Evolutionary conservation across 2,113 vertebrate genomes (phyloP).

Genomic region (Scopus umbretta): DNA sequence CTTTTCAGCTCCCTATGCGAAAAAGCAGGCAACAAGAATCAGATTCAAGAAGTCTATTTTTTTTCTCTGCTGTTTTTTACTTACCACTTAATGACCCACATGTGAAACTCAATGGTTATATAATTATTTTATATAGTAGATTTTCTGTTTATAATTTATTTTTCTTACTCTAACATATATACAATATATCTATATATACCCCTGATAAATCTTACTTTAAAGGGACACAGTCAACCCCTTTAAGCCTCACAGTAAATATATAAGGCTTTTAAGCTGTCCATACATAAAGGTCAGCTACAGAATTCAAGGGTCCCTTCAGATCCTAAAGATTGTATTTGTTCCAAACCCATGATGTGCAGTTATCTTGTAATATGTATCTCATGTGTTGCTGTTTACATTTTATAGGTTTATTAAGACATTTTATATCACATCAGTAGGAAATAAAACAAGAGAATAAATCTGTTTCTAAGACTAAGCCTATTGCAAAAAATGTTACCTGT

Average conservation of each 20-base stretch:
- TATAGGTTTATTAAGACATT: slow-evolving; percentile 54
- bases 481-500: slow-evolving; percentile 40
- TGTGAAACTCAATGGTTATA: slow-evolving; percentile 72
- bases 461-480: slow-evolving; percentile 26
- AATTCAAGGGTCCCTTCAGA: slow-evolving; percentile 53
- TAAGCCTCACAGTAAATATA: slow-evolving; percentile 60
- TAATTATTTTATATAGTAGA: slow-evolving; percentile 75
- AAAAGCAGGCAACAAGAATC: slow-evolving; percentile 74
- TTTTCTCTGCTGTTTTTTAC: slow-evolving; percentile 65
- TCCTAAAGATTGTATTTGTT: slow-evolving; percentile 37
- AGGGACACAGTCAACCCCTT: slow-evolving; percentile 68
- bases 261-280: slow-evolving; percentile 55
- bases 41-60: slow-evolving; percentile 67
- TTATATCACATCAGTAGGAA: slow-evolving; percentile 71
- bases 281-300: slow-evolving; percentile 35
- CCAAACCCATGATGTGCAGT: slow-evolving; percentile 52
- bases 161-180: slow-evolving; percentile 78
- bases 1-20: slow-evolving; percentile 61
- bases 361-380: slow-evolving; percentile 41
- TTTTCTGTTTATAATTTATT: slow-evolving; percentile 79
- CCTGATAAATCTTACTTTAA: slow-evolving; percentile 76
- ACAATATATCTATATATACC: slow-evolving; percentile 82
- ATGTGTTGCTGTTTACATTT: slow-evolving; percentile 49
- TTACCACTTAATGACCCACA: slow-evolving; percentile 74
- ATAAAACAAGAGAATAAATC: slow-evolving; percentile 30